A percentile compares a stretch with the other conserved stretches of the same genome.
These are phyloP conservation scores for Macrosiphum euphorbiae DNA, from an alignment of 2,888 invertebrate species.

Conservation along the genomic window DNA sequence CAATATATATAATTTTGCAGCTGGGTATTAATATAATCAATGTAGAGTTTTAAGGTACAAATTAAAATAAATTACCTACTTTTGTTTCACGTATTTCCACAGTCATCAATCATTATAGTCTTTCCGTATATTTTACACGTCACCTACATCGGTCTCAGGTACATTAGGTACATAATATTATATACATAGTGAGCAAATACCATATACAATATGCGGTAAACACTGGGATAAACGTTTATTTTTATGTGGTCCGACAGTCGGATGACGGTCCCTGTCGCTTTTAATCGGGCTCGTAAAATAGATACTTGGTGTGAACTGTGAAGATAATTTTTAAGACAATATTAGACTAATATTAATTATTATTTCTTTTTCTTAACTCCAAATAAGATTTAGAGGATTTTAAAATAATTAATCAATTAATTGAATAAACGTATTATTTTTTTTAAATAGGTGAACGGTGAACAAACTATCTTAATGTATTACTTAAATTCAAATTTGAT, in stretches of 20 bases:
- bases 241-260: neutral
- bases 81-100: neutral
- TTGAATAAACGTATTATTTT: too few species aligned
- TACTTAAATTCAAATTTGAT: too few species aligned
- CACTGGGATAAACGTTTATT: neutral
- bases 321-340: too few species aligned
- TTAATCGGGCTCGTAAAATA: too few species aligned
- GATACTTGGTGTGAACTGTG: too few species aligned
- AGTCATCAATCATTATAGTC: neutral
- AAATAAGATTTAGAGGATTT: too few species aligned
- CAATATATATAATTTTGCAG: neutral
- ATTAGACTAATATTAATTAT: too few species aligned
- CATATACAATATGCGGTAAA: neutral
- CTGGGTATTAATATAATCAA: neutral
- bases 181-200: neutral
- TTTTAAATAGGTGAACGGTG: too few species aligned
- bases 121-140: neutral
- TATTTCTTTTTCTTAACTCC: too few species aligned
- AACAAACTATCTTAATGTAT: too few species aligned
- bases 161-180: neutral
- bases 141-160: neutral
- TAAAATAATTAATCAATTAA: too few species aligned
- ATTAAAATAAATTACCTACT: neutral
- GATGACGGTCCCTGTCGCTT: too few species aligned
- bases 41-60: neutral